Base-by-base conservation (phyloP, 2,797 vertebrate species). In the Masticophis lateralis region DNA sequence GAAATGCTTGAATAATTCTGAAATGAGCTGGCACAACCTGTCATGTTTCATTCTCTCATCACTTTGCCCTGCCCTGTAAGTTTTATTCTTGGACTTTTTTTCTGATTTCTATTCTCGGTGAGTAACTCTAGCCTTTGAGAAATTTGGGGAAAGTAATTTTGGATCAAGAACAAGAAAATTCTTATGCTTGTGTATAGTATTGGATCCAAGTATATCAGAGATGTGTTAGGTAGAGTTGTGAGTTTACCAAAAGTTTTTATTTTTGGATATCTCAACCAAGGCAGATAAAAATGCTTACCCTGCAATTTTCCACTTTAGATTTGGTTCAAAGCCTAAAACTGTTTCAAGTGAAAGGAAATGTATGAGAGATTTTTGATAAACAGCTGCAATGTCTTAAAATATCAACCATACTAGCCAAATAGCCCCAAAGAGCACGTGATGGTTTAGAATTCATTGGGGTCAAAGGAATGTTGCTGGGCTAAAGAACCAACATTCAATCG, bases 151-250 rank as follows among this genome's bases (percentile, higher is more conserved):
- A 92, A 95, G 92, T 94, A 94, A 79, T 92, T 96, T 86, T 94
- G 96, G 96, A 95, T 92, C 32, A 51, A 95, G 93, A 96, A 95
- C 1, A 8, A 96, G 94, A 94, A 94, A 86, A 94, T 91, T 7
- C 0, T 86, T 92, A 89, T 93, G 96, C 95, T 95, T 55, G 93
- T 88, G 90, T 83, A 47, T 83, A 1, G 94, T 61, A 92, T 87
- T 43, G 16, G 94, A 95, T 96, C 94, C 95, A 94, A 95, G 95
- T 57, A 92, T 95, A 94, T 89, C 87, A 94, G 93, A 96, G 96
- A 94, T 0, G 0, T 89, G 94, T 57, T 94, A 92, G 91, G 51
- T 93, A 95, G 88, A 59, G 94, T 93, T 93, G 66, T 90, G 27
- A 79, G 89, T 94, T 93, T 93, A 96, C 90, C 83, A 92, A 66